Evolutionary conservation across 2,113 vertebrate genomes (phyloP), one percentile per base, ranked within the genome.

Genomic region (Steatornis caripensis): DNA sequence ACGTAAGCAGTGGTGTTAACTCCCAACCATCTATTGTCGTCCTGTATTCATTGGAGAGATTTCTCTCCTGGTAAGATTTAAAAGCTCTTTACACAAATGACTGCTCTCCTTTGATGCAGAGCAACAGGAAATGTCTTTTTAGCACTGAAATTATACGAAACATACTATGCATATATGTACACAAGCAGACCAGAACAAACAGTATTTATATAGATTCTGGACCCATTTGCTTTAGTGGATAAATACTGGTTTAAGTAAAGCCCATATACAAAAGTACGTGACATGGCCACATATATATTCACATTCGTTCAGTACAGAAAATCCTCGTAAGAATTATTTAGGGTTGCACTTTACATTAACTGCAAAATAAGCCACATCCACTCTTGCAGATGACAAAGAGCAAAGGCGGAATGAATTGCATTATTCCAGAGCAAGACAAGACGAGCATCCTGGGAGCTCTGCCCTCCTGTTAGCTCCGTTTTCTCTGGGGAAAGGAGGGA

Each of bases 1-100:
- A 77, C 93, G 71, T 91, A 65, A 84, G 79, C 8, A 10, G 39
- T 84, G 70, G 13, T 81, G 65, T 92, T 95, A 95, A 90, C 90
- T 93, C 87, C 69, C 65, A 84, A 11, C 62, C 86, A 82, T 71
- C 84, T 82, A 90, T 66, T 95, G 64, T 82, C 93, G 83, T 87
- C 69, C 20, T 45, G 21, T 39, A 69, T 48, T 92, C 69, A 72
- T 15, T 46, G 72, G 30, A 78, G 57, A 92, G 26, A 84, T 81
- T 92, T 83, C 41, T 92, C 84, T 86, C 65, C 60, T 68, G 64
- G 77, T 81, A 87, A 90, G 91, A 85, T 84, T 84, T 78, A 84
- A 93, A 87, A 89, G 64, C 37, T 64, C 32, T 92, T 96, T 90
- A 70, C 55, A 68, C 37, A 85, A 95, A 78, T 62, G 19, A 66